Conservation (phyloP, 2,113 vertebrate genomes). For the Peromyscus polionotus region DNA sequence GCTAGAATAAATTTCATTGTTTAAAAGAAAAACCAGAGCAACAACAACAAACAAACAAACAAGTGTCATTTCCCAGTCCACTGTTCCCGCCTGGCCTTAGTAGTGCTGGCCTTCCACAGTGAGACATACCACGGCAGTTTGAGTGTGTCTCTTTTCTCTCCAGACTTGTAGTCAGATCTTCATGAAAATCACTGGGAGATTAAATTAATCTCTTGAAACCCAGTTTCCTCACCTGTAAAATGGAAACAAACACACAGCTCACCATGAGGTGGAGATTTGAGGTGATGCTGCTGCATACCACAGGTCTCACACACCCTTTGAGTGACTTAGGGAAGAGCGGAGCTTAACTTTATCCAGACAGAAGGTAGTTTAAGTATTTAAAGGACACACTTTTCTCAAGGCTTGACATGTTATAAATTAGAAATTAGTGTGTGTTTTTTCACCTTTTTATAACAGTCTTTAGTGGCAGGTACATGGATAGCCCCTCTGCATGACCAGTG, state of each 20-base stretch:
- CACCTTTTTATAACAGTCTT: background rate
- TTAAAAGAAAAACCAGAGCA: background rate
- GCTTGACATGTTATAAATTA: background rate
- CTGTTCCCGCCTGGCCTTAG: background rate
- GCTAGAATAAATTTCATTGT: background rate
- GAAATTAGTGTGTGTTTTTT: background rate
- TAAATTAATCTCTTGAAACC: background rate
- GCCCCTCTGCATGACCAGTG: background rate
- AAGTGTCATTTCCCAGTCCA: background rate
- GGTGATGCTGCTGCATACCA: rapidly evolving
- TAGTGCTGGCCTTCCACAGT: background rate
- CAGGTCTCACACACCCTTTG: background rate
- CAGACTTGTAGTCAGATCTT: background rate
- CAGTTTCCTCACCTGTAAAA: background rate
- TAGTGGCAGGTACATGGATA: background rate
- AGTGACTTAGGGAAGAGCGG: background rate
- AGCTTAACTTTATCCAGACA: background rate
- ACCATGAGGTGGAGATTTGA: background rate
- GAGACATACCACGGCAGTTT: background rate
- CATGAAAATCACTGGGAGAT: background rate
- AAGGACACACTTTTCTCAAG: background rate
- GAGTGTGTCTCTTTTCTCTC: background rate
- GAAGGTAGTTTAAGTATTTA: background rate
- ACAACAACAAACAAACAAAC: background rate
- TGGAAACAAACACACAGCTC: background rate